phyloP scores from a whole-genome alignment of 2,113 vertebrate genomes.

The Boleophthalmus pectinirostris region DNA sequence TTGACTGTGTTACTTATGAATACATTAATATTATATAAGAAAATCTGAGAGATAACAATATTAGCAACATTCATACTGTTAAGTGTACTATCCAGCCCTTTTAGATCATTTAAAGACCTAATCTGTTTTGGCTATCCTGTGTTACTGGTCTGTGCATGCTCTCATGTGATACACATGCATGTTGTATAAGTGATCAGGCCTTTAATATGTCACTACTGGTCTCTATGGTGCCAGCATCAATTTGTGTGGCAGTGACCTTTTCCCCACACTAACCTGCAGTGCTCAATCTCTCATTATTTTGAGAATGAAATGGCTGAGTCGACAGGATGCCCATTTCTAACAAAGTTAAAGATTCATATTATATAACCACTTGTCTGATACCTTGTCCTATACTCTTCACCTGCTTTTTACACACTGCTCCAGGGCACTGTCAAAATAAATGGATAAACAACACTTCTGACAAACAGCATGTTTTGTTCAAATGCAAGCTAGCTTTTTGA shows the following conservation, averaged over 20 bases:
- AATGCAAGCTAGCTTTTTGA: neutral
- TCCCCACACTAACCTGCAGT: conserved; percentile 50
- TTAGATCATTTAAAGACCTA: neutral
- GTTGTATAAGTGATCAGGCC: neutral
- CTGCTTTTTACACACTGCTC: conserved; percentile 9
- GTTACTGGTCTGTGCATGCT: neutral
- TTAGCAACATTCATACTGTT: neutral
- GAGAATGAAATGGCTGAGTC: conserved; percentile 54
- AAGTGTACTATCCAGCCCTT: neutral
- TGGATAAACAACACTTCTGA: conserved; percentile 4
- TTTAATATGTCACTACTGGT: conserved; percentile 40
- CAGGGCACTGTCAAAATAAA: neutral
- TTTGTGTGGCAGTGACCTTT: conserved; percentile 68
- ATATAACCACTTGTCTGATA: conserved; percentile 20
- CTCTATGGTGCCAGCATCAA: conserved; percentile 48
- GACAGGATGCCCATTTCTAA: conserved; percentile 19
- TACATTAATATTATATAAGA: neutral
- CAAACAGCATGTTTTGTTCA: neutral
- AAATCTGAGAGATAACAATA: no score
- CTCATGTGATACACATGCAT: neutral
- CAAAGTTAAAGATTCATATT: conserved; percentile 16
- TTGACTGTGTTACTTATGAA: neutral
- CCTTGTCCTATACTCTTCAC: conserved; percentile 8
- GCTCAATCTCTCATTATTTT: conserved; percentile 62
- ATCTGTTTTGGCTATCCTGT: neutral